These are phyloP conservation scores for Trypoxylus dichotomus DNA, from an alignment of 1,140 invertebrate genomes.

Conservation along the genomic window DNA sequence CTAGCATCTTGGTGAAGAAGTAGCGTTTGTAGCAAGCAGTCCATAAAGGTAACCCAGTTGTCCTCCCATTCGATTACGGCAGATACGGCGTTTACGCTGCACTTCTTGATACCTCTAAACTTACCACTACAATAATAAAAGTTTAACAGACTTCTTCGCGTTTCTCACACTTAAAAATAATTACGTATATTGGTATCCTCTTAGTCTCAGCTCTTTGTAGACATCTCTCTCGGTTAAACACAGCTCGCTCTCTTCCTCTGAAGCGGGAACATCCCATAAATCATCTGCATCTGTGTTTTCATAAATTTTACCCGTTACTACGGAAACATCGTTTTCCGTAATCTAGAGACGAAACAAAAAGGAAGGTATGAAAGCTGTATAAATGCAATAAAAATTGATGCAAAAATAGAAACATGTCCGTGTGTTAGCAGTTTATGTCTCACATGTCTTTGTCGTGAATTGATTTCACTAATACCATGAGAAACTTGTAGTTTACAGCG, in stretches of 20 bases:
- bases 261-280: neutral
- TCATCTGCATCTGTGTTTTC: no score
- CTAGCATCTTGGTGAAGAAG: slow-evolving; percentile 74
- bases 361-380: no score
- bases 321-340: slow-evolving; percentile 71
- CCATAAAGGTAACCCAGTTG: slow-evolving; percentile 92
- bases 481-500: no score
- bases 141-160: no score
- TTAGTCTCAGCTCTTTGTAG: slow-evolving; percentile 74
- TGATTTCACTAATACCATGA: no score
- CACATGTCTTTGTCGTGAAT: no score
- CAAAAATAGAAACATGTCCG: no score
- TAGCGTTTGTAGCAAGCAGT: slow-evolving; percentile 87
- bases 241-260: neutral
- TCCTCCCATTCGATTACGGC: slow-evolving; percentile 67
- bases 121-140: neutral
- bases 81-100: slow-evolving; percentile 54
- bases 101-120: slow-evolving; percentile 67
- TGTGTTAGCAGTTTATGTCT: no score
- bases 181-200: slow-evolving; percentile 73
- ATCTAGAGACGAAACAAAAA: slow-evolving; percentile 55
- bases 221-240: slow-evolving; percentile 58
- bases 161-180: no score
- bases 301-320: slow-evolving; percentile 67
- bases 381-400: no score